Evolutionary conservation across 2,888 invertebrate genomes (phyloP), one percentile per base, ranked within the genome.

Genomic region (Cryptops parisi): DNA sequence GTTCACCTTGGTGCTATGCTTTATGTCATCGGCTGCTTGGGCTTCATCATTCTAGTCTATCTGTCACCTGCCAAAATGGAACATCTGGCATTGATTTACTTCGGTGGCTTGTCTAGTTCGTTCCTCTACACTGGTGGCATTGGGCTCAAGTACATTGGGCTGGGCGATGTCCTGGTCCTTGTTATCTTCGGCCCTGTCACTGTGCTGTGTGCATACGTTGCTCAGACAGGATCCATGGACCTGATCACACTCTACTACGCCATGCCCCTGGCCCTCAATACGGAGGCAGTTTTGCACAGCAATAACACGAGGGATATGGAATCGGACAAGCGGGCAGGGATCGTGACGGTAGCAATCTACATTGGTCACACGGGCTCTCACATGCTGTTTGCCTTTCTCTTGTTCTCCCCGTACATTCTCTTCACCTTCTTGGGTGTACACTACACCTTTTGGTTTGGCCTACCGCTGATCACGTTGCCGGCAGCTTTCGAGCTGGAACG

Each of bases 101-200:
- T 94, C 72, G 93, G 94, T 53, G 94, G 94, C 1, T 70, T 94
- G 52, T 93, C 91, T 24, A 88, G 90, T 52, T 91, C 91, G 59
- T 94, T 94, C 70, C 74, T 94, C n/a, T 94, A 94, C 64, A 94
- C 94, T 1, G 94, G 94, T 54, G 94, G 94, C 47, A 85, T 93
- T 62, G 94, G 93, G 55, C 77, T 94, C 54, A 94, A 94, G 69
- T 94, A 94, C 66, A 90, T 94, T 63, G 94, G 91, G 2, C 73
- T 94, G 46, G 94, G 94, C 51, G 94, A 94, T 71, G 81, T 94
- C 51, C 73, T 93, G 59, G 84, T 94, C 63, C 77, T 94, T 64
- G 80, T 93, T 55, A 84, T 90, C 64, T 94, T 94, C 71, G 94
- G 94, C 2, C 94, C 94, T 4, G 81, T 94, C 22, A 86, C 89